Percentiles rank a stretch among this genome's conserved stretches.
These are phyloP conservation scores for Willisornis vidua DNA, from an alignment of 2,113 vertebrate genomes.

Conservation along the genomic window DNA sequence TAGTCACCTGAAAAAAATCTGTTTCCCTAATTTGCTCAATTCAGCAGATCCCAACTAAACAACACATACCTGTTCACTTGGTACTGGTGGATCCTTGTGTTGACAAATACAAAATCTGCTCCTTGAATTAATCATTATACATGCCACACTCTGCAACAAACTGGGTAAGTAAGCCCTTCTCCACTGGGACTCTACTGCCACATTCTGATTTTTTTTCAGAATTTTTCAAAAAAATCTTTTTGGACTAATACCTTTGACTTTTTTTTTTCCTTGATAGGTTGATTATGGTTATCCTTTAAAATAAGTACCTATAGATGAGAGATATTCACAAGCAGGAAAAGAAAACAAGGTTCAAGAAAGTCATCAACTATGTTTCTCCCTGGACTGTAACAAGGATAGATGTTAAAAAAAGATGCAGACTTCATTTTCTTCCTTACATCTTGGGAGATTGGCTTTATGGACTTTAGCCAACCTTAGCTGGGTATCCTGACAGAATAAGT, in stretches of 20 bases:
- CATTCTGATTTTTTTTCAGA: not conserved
- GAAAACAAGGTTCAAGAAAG: not conserved
- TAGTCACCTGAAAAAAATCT: fast-evolving
- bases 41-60: not conserved
- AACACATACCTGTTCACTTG: not conserved
- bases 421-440: not conserved
- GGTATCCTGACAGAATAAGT: not conserved
- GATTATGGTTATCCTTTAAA: not conserved
- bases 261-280: not conserved
- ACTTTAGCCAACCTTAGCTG: not conserved
- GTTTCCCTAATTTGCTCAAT: not conserved
- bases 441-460: not conserved
- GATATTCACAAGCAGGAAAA: not conserved
- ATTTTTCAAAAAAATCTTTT: not conserved
- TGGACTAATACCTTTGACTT: not conserved
- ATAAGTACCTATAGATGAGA: not conserved
- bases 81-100: not conserved
- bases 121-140: not conserved
- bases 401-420: not conserved
- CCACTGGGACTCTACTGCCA: not conserved
- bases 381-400: not conserved
- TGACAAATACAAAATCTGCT: not conserved
- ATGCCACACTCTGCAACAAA: not conserved
- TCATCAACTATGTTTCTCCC: not conserved
- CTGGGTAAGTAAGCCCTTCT: not conserved